Evolutionary conservation across 2,888 invertebrate genomes (phyloP), one percentile per base, ranked within the genome.

Genomic region (Hirtodrosophila confusa): DNA sequence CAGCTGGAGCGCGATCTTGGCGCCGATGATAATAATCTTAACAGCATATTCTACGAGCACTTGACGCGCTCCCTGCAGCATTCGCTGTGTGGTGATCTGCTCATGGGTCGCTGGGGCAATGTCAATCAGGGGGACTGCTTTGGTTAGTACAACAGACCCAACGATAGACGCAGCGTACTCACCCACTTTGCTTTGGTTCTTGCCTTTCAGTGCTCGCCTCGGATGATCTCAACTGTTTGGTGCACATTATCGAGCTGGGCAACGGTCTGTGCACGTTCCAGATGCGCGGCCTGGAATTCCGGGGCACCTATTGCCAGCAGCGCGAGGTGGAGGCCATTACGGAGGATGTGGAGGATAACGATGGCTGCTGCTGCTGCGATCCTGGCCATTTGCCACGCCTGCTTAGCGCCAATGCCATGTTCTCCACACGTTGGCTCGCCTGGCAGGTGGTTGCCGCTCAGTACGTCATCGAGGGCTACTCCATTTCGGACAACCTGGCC

Each of bases 41-140:
- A 99, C 92, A 98, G 99, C 0, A 99, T 99, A 89, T 99, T 99
- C 93, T 99, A 99, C 91, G 99, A 99, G 92, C 99, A 99, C 90
- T 93, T 99, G 50, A 99, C 99, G 0, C 94, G 99, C 4, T 98
- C 98, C 3, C 92, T 99, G 67, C 99, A 99, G 90, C 97, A 98
- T 91, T 98, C 97, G 33, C 93, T 99, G 5, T 98, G 97, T 90
- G 99, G 99, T 0, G 99, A 99, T 91, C 93, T 99, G 36, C 94
- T 95, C 77, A 93, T 99, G 86, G 98, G 97, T 0, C 94, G 99
- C 9, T 99, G 99, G 99, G 99, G 99, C 0, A 95, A 95, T 63
- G 98, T 98, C 0, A 95, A 96, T 72, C 98, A 99, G 88, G 99
- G 99, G 0, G 99, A 99, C 90, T 99, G 99, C 90, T 99, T 94